Percentiles rank a stretch among this genome's conserved stretches.
These are phyloP conservation scores for Protodeltote pygarga DNA, from an alignment of 2,888 invertebrate species.

Conservation along the genomic window DNA sequence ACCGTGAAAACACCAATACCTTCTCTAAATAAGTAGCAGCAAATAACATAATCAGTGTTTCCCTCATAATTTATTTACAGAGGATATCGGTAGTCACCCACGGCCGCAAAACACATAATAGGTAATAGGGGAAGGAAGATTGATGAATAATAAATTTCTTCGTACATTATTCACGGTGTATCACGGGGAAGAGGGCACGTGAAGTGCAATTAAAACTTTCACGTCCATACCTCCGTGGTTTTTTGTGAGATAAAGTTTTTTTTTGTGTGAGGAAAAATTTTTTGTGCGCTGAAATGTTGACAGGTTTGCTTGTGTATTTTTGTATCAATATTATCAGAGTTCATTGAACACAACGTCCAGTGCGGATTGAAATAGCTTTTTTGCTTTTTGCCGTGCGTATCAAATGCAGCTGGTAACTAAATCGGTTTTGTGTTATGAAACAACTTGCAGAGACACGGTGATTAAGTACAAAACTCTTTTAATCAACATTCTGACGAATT, in stretches of 20 bases:
- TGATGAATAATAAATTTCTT: conserved; percentile 53
- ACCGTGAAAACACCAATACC: neutral
- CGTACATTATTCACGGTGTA: conserved; percentile 47
- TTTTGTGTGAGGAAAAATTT: neutral
- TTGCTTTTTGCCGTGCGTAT: too few relatives aligned
- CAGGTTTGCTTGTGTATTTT: neutral
- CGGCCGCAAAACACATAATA: conserved; percentile 42
- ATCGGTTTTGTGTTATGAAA: too few relatives aligned
- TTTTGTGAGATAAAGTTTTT: conserved; percentile 13
- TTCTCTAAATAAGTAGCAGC: neutral
- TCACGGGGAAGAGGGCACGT: conserved; percentile 28
- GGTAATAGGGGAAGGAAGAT: conserved; percentile 43
- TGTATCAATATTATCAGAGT: too few relatives aligned
- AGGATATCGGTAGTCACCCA: conserved; percentile 36
- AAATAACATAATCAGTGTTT: conserved; percentile 9
- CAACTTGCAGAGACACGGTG: too few relatives aligned
- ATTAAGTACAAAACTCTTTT: too few relatives aligned
- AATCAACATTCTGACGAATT: too few relatives aligned
- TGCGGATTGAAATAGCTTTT: too few relatives aligned
- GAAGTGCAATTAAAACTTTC: conserved; percentile 56
- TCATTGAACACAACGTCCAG: too few relatives aligned
- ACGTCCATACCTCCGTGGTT: conserved; percentile 17
- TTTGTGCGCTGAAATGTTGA: neutral
- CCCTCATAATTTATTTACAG: conserved; percentile 35
- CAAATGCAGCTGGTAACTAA: too few relatives aligned